Conservation (phyloP, 2,888 invertebrate genomes). For the Eumacrocentrus americanus region DNA sequence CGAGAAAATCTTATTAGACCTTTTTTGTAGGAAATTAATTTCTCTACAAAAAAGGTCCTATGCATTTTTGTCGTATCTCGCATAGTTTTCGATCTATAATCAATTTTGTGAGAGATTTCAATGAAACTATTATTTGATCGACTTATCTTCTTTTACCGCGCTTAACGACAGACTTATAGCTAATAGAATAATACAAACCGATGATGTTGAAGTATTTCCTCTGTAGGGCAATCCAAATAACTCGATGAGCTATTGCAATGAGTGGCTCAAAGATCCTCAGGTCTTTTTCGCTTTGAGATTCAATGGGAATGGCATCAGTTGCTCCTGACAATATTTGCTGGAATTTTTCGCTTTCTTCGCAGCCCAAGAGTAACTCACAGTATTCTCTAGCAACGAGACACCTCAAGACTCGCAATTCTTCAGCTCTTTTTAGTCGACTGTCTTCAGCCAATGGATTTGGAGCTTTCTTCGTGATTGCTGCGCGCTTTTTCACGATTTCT, state of each 20-base stretch:
- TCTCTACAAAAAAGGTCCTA: background rate
- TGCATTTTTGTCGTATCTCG: slow-evolving; percentile 4
- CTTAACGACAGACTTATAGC: too few species aligned
- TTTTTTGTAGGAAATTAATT: too few species aligned
- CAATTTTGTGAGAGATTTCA: too few species aligned
- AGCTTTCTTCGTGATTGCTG: slow-evolving; percentile 54
- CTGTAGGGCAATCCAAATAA: slow-evolving; percentile 71
- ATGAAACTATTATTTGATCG: background rate
- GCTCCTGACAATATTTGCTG: slow-evolving; percentile 67
- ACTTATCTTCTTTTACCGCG: too few species aligned
- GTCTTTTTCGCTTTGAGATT: slow-evolving; percentile 70
- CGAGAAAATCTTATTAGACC: too few species aligned
- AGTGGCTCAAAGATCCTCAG: slow-evolving; percentile 68
- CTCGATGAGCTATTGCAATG: slow-evolving; percentile 66
- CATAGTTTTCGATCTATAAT: too few species aligned
- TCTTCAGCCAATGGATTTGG: slow-evolving; percentile 52
- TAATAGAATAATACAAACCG: slow-evolving; percentile 58
- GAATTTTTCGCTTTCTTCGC: slow-evolving; percentile 51
- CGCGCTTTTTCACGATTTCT: slow-evolving; percentile 65
- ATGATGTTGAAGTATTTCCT: slow-evolving; percentile 68
- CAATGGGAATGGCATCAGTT: slow-evolving; percentile 56
- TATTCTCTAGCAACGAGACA: slow-evolving; percentile 70
- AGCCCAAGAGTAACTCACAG: slow-evolving; percentile 66
- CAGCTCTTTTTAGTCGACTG: slow-evolving; percentile 46
- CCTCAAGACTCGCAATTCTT: slow-evolving; percentile 68